A percentile compares a stretch with the other conserved stretches of the same genome.
Evolutionary conservation across 2,797 vertebrate genomes (phyloP).

Genomic region (Lagorchestes hirsutus): DNA sequence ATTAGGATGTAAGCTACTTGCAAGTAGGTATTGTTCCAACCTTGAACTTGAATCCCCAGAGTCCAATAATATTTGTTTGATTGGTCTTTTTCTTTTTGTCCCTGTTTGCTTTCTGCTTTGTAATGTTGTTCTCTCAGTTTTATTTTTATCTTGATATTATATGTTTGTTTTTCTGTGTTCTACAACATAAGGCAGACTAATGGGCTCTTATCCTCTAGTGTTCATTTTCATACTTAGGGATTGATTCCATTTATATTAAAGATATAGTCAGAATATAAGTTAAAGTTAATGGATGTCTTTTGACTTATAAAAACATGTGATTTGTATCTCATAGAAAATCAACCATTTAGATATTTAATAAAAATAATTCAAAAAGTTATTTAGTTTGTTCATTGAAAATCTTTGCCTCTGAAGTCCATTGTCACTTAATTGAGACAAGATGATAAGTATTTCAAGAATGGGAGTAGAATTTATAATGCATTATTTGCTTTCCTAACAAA

Average conservation of each 20-base stretch:
- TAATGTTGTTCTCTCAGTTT: neutral
- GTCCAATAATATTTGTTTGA: neutral
- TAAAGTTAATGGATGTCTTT: neutral
- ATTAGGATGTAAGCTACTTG: neutral
- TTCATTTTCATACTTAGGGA: neutral
- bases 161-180: neutral
- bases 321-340: conserved; percentile 33
- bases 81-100: neutral
- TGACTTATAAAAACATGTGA: conserved; percentile 22
- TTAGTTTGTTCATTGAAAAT: conserved; percentile 30
- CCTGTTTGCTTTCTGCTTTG: neutral
- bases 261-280: neutral
- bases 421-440: neutral
- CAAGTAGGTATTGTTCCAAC: neutral
- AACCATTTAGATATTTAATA: conserved; percentile 13
- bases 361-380: conserved; percentile 34
- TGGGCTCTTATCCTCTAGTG: neutral
- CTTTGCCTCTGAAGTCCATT: neutral
- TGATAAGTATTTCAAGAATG: conserved; percentile 8
- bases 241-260: conserved; percentile 19
- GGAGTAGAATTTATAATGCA: neutral
- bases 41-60: neutral
- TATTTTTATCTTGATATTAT: neutral
- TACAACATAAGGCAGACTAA: neutral
- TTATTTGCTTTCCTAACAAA: neutral